A percentile compares a stretch with the other conserved stretches of the same genome.
phyloP scores from a whole-genome alignment of 64 coral and sea anemone genomes.

The Stylophora pistillata region DNA sequence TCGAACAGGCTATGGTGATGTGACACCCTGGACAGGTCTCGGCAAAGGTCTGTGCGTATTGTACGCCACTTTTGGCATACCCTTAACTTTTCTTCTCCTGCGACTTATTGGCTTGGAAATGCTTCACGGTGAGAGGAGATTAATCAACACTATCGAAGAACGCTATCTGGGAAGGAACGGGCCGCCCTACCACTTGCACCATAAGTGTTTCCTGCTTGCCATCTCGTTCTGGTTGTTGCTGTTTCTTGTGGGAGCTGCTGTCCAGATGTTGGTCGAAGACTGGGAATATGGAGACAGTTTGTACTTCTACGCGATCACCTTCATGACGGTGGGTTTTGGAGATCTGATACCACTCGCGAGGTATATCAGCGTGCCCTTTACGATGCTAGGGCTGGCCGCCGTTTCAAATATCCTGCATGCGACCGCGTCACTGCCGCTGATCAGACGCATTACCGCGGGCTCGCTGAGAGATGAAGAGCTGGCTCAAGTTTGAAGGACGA shows the following conservation, averaged over 20 bases:
- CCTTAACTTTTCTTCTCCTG: conserved; percentile 19
- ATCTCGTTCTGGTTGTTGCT: neutral
- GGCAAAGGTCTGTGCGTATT: conserved; percentile 38
- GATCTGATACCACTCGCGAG: conserved; percentile 16
- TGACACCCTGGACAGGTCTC: neutral
- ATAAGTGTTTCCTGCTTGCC: conserved; percentile 24
- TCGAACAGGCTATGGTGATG: conserved; percentile 54
- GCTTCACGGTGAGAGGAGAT: conserved; percentile 1
- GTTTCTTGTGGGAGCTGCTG: conserved; percentile 9
- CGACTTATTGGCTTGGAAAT: conserved; percentile 48
- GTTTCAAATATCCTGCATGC: conserved; percentile 23
- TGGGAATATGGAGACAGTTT: conserved; percentile 45
- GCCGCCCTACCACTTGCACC: conserved; percentile 1
- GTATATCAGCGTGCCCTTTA: conserved; percentile 4
- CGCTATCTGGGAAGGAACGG: neutral
- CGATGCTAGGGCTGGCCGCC: conserved; percentile 11
- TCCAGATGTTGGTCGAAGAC: conserved; percentile 9
- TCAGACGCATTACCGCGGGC: conserved; percentile 19
- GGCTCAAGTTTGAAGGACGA: neutral
- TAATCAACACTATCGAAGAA: conserved; percentile 22
- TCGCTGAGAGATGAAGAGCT: neutral
- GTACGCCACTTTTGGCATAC: conserved; percentile 41
- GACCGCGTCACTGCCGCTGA: conserved; percentile 5
- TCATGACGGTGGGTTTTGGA: conserved; percentile 55
- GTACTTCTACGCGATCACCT: conserved; percentile 44